A percentile compares a stretch with the other conserved stretches of the same genome.
Evolutionary conservation across 92 coral and sea anemone species (phyloP).

Genomic region (Parazoanthus atlanticus): DNA sequence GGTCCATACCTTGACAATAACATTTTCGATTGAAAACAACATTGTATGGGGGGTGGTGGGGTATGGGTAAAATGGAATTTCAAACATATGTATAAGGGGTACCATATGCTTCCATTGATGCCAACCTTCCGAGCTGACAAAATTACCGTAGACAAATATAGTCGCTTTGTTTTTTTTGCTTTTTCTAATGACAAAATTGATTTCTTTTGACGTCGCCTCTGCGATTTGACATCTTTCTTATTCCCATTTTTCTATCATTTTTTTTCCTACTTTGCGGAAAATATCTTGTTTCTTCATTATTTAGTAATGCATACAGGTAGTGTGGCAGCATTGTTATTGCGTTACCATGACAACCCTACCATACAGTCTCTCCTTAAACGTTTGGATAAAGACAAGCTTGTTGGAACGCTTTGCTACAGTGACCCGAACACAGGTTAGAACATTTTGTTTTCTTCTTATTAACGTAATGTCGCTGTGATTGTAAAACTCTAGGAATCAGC

Average conservation of each 20-base stretch:
- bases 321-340: slow-evolving; percentile 55
- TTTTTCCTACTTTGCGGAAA: neutral
- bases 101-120: too few relatives aligned
- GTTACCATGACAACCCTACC: slow-evolving; percentile 51
- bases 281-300: neutral
- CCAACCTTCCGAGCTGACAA: neutral
- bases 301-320: slow-evolving; percentile 61
- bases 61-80: too few relatives aligned
- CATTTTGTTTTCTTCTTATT: too few relatives aligned
- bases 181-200: too few relatives aligned
- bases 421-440: slow-evolving; percentile 64
- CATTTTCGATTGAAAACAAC: too few relatives aligned
- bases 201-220: neutral
- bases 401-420: slow-evolving; percentile 58
- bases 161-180: neutral
- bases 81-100: too few relatives aligned
- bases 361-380: slow-evolving; percentile 47
- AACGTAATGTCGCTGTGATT: too few relatives aligned
- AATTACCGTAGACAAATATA: neutral
- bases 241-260: neutral
- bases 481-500: too few relatives aligned
- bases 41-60: too few relatives aligned
- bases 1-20: neutral
- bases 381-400: slow-evolving; percentile 49
- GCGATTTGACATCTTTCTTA: neutral